Base-by-base conservation (phyloP, 64 coral and sea anemone species). In the Pachyseris speciosa region DNA sequence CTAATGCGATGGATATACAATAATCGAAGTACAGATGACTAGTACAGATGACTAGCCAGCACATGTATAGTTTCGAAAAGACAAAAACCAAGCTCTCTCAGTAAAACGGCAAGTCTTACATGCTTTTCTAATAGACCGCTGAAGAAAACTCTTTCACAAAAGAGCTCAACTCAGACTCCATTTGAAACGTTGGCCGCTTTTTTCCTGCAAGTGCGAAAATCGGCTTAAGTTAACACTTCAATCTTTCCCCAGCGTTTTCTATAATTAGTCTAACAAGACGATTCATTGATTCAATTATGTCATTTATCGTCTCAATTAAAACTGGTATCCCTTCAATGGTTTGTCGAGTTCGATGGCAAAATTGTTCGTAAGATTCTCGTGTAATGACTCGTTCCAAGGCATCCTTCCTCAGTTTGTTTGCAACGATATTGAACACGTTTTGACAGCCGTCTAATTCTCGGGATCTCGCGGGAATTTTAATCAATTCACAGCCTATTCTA, bases 321-420 rank as follows among this genome's bases (percentile, higher is more conserved):
- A 74, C 28, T 42, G 78, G 79, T 57, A 84, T 84, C 0, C 33
- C 59, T 37, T 52, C 29, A 42, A 84, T 84, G 59, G 89, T 92
- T 92, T 24, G n/a, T 26, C 57, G 53, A 28, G 84, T 79, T 74
- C 89, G 72, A 48, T 84, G 63, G 53, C 45, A 31, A 70, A 92
- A 92, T 92, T 92, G 64, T 73, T 81, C 49, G 40, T 92, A 85
- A 49, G 78, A 61, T 86, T 92, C 90, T 31, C 40, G 48, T 47
- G 74, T 64, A 80, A 92, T 92, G 38, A 22, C 34, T 7, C 42
- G 43, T n/a, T 83, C 67, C 74, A 85, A 73, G 32, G 80, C 90
- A 64, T 92, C 79, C 13, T 29, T 24, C 60, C 80, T 75, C 64
- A 92, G 44, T 66, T 92, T 71, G n/a, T 75, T 59, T 75, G 64